phyloP scores from a whole-genome alignment of 2,797 vertebrate species.

The Phoxinus dragarum region DNA sequence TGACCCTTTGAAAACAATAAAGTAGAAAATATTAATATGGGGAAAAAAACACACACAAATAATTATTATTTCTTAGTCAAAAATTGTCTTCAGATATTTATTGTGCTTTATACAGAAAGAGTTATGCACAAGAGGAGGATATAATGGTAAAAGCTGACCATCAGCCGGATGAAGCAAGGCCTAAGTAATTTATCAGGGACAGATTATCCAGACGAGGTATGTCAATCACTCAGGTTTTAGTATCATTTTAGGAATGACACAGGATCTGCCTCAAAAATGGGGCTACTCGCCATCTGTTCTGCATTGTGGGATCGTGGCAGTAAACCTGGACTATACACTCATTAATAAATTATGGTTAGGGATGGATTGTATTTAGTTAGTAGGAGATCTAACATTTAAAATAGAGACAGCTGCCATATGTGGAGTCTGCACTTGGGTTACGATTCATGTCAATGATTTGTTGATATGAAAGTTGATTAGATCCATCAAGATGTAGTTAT shows the following conservation, averaged over 20 bases:
- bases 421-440: constrained; percentile 48
- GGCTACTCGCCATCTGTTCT: constrained; percentile 58
- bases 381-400: constrained; percentile 58
- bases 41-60: neutral
- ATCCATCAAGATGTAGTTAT: constrained; percentile 23
- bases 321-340: constrained; percentile 54
- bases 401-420: constrained; percentile 58
- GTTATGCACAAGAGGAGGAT: neutral
- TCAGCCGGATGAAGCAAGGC: constrained; percentile 30
- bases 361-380: constrained; percentile 57
- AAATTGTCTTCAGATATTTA: neutral
- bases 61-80: neutral
- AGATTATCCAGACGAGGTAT: constrained; percentile 44
- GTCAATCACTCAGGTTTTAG: constrained; percentile 57
- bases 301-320: constrained; percentile 51
- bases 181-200: constrained; percentile 54
- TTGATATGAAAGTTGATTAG: constrained; percentile 48
- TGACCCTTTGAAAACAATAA: constrained; percentile 80
- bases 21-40: neutral
- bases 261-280: constrained; percentile 50
- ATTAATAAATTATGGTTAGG: constrained; percentile 61
- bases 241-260: constrained; percentile 60
- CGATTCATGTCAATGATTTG: constrained; percentile 51
- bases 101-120: neutral
- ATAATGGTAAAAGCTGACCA: neutral